These are phyloP conservation scores for Garra rufa DNA, from an alignment of 2,113 vertebrate genomes.

Conservation along the genomic window DNA sequence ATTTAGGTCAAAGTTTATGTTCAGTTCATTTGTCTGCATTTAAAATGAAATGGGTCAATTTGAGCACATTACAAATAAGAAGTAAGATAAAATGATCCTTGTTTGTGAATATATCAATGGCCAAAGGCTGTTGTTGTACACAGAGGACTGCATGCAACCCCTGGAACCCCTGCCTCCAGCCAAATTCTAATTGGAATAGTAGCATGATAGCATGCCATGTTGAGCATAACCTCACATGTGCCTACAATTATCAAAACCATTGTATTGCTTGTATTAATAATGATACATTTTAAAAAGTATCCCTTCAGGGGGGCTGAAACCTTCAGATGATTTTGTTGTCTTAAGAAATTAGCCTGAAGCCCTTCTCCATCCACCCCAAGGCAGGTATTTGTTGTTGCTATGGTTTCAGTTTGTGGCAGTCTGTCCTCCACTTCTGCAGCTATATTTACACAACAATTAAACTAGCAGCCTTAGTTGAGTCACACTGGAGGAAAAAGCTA, in stretches of 20 bases:
- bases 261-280: neutral
- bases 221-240: neutral
- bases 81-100: neutral
- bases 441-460: constrained; percentile 52
- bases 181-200: neutral
- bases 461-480: neutral
- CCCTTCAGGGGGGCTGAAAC: neutral
- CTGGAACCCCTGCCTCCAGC: neutral
- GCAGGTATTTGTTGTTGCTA: constrained; percentile 34
- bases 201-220: neutral
- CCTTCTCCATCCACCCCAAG: neutral
- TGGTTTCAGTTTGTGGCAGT: constrained; percentile 12
- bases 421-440: neutral
- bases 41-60: neutral
- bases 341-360: constrained; percentile 39
- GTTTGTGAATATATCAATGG: neutral
- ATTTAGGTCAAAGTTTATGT: neutral
- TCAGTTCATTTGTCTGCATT: neutral
- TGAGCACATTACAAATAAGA: neutral
- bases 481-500: constrained; percentile 5
- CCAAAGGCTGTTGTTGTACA: neutral
- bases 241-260: neutral
- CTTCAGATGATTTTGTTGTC: constrained; percentile 33
- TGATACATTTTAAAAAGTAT: neutral
- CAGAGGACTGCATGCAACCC: neutral